phyloP scores from a whole-genome alignment of 2,113 vertebrate genomes.

The Lipotes vexillifer region DNA sequence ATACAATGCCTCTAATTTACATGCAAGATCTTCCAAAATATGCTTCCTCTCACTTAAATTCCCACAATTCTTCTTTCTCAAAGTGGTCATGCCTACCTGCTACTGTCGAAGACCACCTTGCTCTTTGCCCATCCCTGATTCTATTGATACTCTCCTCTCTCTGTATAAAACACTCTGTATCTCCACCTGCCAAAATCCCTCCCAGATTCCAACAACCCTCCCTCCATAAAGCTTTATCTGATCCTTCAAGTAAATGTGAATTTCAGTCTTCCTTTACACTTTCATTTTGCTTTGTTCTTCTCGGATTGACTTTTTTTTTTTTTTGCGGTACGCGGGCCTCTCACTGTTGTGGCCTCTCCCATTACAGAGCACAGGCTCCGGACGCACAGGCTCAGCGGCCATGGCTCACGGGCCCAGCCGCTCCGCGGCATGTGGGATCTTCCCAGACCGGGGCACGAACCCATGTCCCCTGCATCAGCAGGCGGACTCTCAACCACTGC shows the following conservation, averaged over 20 bases:
- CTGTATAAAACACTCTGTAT: background rate
- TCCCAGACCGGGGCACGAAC: too few species aligned
- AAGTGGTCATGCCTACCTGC: background rate
- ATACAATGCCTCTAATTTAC: background rate
- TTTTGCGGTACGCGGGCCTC: too few species aligned
- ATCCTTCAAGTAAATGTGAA: background rate
- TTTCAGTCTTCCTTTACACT: background rate
- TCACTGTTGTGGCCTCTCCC: too few species aligned
- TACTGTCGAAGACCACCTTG: background rate
- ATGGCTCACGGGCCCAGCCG: too few species aligned
- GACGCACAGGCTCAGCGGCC: too few species aligned
- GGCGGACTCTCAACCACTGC: too few species aligned
- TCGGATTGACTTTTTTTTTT: background rate
- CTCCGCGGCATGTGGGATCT: too few species aligned
- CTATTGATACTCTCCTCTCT: background rate
- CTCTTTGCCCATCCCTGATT: background rate
- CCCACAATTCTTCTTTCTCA: background rate
- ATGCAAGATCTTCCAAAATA: background rate
- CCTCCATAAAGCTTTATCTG: background rate
- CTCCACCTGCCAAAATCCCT: background rate
- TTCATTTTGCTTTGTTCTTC: background rate
- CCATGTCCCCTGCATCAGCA: too few species aligned
- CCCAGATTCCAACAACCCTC: background rate
- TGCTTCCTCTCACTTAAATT: background rate
- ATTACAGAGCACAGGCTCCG: too few species aligned